A percentile compares a stretch with the other conserved stretches of the same genome.
These are phyloP conservation scores for Diceros bicornis DNA, from an alignment of 2,797 vertebrate species.

Conservation along the genomic window DNA sequence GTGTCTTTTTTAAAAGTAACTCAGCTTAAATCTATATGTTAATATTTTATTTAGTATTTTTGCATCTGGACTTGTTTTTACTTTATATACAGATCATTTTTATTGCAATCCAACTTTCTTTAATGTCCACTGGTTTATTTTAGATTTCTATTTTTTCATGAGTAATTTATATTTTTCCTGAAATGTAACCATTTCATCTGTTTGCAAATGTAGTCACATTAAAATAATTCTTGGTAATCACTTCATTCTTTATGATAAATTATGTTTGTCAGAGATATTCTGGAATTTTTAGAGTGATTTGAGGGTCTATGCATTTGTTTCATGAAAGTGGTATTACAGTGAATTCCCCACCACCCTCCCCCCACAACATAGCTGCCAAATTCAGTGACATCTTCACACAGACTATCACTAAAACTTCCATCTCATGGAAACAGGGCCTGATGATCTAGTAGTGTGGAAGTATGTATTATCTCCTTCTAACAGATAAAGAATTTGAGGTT, in stretches of 20 bases:
- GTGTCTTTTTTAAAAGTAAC: background rate
- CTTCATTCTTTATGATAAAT: constrained; percentile 35
- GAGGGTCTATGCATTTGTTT: background rate
- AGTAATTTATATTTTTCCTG: background rate
- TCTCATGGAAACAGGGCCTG: background rate
- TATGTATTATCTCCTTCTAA: background rate
- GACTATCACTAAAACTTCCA: background rate
- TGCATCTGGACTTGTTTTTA: constrained; percentile 21
- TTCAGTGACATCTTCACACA: background rate
- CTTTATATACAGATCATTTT: background rate
- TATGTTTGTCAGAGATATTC: background rate
- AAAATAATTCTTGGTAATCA: constrained; percentile 41
- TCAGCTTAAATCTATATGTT: background rate
- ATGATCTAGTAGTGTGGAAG: background rate
- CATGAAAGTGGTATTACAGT: background rate
- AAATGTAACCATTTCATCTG: constrained; percentile 52
- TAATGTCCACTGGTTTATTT: constrained; percentile 40
- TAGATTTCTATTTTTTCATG: constrained; percentile 53
- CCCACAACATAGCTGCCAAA: background rate
- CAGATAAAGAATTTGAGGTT: background rate
- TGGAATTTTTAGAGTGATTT: background rate
- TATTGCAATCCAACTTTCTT: background rate
- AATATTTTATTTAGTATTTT: constrained; percentile 56
- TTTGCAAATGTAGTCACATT: constrained; percentile 11
- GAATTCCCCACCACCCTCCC: background rate